Evolutionary conservation across 1,140 invertebrate genomes (phyloP), one percentile per base, ranked within the genome.

Genomic region (Hylaeus volcanicus): DNA sequence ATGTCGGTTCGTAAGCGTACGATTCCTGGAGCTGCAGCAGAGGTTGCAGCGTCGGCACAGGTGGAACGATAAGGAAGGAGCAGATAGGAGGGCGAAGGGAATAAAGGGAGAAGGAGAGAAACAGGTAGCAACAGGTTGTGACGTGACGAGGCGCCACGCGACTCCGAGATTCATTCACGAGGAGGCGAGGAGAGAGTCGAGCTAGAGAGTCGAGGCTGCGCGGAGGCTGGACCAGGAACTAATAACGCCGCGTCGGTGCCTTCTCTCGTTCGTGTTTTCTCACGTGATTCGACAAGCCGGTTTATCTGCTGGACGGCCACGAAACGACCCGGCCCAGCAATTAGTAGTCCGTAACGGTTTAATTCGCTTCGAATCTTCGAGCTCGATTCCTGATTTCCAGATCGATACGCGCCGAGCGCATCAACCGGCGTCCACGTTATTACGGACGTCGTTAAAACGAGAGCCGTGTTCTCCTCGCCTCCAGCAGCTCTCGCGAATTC

Each of bases 41-140:
- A 66, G 55, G 1, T 39, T 1, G 56, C 0, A 5, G 41, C 26
- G 9, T 15, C 39, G 51, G 37, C 55, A 56, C 51, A 41, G 37
- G 39, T 6, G 15, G 41, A 11, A 26, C 70, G 74, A 82, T 64
- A 78, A 74, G 77, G 60, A 78, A 74, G 77, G 60, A 41, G 56
- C 58, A 53, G 61, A 72, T 72, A 75, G 66, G 60, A 63, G 12
- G 14, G 3, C 5, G 26, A 58, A 74, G 66, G 66, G 61, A 82
- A 11, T 64, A 61, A 56, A 81, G 45, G 51, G 45, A 39, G 80
- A 80, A 51, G 81, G 79, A 80, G 74, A 77, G 81, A 84, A 88
- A 89, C 88, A 90, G 90, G 88, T 93, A 91, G 88, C 87, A 89
- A 89, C 89, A 91, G 90, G 89, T 91, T 89, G 87, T 91, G 90